phyloP scores from a whole-genome alignment of 2,888 invertebrate species.

The Cyclophora albipunctata region DNA sequence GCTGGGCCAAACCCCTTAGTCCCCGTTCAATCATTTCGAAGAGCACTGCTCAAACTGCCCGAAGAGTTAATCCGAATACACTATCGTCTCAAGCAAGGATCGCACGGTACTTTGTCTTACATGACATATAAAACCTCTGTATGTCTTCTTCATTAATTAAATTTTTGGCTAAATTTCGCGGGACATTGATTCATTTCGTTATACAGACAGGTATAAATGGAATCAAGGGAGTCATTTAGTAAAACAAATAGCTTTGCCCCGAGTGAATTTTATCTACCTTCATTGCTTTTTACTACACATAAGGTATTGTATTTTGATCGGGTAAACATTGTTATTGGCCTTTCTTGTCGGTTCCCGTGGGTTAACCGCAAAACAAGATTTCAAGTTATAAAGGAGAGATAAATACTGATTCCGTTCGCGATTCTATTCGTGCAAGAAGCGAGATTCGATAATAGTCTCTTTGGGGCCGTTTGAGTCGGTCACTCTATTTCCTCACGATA shows the following conservation, averaged over 20 bases:
- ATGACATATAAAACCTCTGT: conserved; percentile 9
- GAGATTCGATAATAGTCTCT: conserved; percentile 51
- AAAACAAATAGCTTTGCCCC: conserved; percentile 14
- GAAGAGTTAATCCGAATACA: conserved; percentile 47
- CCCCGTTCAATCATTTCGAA: conserved; percentile 72
- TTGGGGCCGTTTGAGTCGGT: conserved; percentile 44
- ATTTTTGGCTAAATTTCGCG: conserved; percentile 7
- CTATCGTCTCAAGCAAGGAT: conserved; percentile 29
- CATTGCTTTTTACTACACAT: conserved; percentile 15
- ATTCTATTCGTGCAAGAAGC: conserved; percentile 38
- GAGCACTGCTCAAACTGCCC: conserved; percentile 57
- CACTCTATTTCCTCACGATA: conserved; percentile 47
- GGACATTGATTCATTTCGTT: conserved; percentile 7
- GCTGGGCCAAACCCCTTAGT: conserved; percentile 60
- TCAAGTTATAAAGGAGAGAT: conserved; percentile 29
- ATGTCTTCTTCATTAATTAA: not conserved
- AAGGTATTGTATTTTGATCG: conserved; percentile 20
- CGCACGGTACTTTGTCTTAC: conserved; percentile 31
- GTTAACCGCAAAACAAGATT: conserved; percentile 21
- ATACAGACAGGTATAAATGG: conserved; percentile 16
- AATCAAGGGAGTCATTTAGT: conserved; percentile 16
- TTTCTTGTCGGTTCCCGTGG: conserved; percentile 19
- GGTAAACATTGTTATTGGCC: conserved; percentile 19
- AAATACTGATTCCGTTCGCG: conserved; percentile 33
- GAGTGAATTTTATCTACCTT: conserved; percentile 17